Conservation (phyloP, 2,888 invertebrate genomes). For the Ophion slaviceki region DNA sequence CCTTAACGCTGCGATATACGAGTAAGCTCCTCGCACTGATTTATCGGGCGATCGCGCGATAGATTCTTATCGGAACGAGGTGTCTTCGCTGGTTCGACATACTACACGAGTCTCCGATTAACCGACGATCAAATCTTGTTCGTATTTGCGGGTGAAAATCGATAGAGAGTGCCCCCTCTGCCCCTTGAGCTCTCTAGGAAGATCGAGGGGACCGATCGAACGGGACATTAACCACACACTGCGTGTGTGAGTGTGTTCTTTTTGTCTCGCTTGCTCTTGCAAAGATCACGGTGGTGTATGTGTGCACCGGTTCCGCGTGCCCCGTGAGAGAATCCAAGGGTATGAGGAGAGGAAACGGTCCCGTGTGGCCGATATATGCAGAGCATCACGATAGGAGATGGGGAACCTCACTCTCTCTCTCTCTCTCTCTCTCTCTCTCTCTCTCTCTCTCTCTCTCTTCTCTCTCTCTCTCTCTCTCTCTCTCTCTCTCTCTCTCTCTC, state of each 20-base stretch:
- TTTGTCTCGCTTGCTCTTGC: conserved; percentile 53
- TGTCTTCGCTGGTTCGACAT: conserved; percentile 27
- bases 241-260: conserved; percentile 68
- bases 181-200: conserved; percentile 47
- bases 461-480: conserved; percentile 1
- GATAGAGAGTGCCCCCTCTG: conserved; percentile 28
- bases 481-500: too few relatives aligned
- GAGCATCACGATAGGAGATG: conserved; percentile 42
- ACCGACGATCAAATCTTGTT: conserved; percentile 47
- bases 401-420: conserved; percentile 5
- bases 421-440: neutral
- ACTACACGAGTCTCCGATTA: conserved; percentile 40
- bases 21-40: neutral
- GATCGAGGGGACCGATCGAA: conserved; percentile 78
- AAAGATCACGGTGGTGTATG: conserved; percentile 41
- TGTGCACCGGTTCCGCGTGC: conserved; percentile 61
- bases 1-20: neutral
- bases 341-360: conserved; percentile 73
- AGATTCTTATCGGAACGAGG: conserved; percentile 23
- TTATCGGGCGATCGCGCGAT: neutral
- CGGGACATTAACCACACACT: conserved; percentile 82
- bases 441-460: neutral
- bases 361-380: conserved; percentile 59
- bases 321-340: conserved; percentile 53
- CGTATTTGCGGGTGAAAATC: conserved; percentile 41